phyloP scores from a whole-genome alignment of 1,140 invertebrate species.

The Habropoda laboriosa region DNA sequence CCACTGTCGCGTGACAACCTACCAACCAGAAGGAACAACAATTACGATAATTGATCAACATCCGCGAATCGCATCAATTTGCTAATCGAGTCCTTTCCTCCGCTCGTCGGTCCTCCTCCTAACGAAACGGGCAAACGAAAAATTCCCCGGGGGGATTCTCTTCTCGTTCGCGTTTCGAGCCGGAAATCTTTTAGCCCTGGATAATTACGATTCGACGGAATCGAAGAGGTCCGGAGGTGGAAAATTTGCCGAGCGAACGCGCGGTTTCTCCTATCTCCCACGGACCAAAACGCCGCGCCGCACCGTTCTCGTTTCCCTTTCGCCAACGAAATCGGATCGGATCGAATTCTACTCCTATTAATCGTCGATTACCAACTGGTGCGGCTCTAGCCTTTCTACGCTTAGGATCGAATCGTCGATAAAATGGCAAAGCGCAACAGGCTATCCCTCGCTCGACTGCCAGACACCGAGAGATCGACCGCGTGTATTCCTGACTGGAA shows the following conservation, averaged over 20 bases:
- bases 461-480: not conserved
- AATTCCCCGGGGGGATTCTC: not conserved
- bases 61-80: conserved; percentile 51
- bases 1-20: conserved; percentile 48
- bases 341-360: not conserved
- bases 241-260: not conserved
- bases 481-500: not conserved
- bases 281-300: too few species aligned
- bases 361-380: not conserved
- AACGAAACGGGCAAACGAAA: conserved; percentile 3
- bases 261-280: too few species aligned
- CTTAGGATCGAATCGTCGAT: conserved; percentile 36
- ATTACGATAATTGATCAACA: conserved; percentile 66
- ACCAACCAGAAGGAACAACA: conserved; percentile 24
- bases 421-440: conserved; percentile 36
- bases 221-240: not conserved
- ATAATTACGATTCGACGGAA: not conserved
- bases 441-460: not conserved
- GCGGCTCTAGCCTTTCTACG: too few species aligned
- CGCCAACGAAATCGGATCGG: conserved; percentile 2
- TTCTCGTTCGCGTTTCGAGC: not conserved
- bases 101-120: not conserved
- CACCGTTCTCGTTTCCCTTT: not conserved
- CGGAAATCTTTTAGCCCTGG: conserved; percentile 1
- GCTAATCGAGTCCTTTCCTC: conserved; percentile 53